A percentile compares a stretch with the other conserved stretches of the same genome.
These are phyloP conservation scores for Lepidocolaptes lacrymiger DNA, from an alignment of 2,797 vertebrate genomes.

Conservation along the genomic window DNA sequence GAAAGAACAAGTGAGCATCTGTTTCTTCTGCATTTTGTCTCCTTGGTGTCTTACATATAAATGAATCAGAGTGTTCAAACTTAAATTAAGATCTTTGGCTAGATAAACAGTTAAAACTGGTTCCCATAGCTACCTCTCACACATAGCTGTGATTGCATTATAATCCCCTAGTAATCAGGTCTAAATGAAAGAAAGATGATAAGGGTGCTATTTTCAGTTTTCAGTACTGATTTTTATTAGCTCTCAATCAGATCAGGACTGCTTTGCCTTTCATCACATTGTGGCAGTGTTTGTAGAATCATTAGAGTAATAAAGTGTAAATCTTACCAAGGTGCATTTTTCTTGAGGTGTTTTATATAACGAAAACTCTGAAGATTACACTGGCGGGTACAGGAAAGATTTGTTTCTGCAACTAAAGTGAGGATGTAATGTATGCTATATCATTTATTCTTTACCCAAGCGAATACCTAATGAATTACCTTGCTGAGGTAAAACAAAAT, in stretches of 20 bases:
- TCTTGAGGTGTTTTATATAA: conserved; percentile 81
- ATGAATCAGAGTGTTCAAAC: conserved; percentile 99
- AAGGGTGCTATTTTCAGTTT: conserved; percentile 97
- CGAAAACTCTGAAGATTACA: conserved; percentile 78
- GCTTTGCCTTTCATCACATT: conserved; percentile 89
- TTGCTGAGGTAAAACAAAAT: conserved; percentile 49
- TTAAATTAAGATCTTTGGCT: conserved; percentile 99
- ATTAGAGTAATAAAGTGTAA: conserved; percentile 88
- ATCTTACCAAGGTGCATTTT: conserved; percentile 82
- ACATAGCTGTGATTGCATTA: conserved; percentile 99
- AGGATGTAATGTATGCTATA: conserved; percentile 68
- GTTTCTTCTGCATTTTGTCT: conserved; percentile 93
- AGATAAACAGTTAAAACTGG: conserved; percentile 99
- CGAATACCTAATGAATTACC: conserved; percentile 71
- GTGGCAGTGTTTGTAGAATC: conserved; percentile 92
- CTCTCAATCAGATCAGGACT: conserved; percentile 94
- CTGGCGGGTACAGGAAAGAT: conserved; percentile 75
- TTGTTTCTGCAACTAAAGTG: conserved; percentile 75
- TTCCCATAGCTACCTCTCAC: conserved; percentile 99
- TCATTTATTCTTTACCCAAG: conserved; percentile 73
- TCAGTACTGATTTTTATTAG: conserved; percentile 97
- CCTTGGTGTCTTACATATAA: conserved; percentile 99
- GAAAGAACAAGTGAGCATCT: conserved; percentile 95
- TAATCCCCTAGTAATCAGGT: conserved; percentile 99
- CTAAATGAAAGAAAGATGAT: conserved; percentile 99